Base-by-base conservation (phyloP, 2,888 invertebrate species). In the Ctenicera cuprea region DNA sequence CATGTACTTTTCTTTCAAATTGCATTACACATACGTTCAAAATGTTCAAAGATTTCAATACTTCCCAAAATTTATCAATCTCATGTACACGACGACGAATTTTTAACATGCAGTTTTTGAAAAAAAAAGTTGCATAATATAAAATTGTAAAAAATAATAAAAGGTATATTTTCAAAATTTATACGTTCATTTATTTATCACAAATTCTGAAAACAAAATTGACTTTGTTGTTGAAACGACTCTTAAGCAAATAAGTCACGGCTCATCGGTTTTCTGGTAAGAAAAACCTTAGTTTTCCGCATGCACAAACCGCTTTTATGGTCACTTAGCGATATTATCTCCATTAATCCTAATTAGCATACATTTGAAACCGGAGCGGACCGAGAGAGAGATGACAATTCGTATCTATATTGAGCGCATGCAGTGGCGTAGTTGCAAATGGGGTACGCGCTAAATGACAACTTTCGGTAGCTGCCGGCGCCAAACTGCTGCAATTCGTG, bases 391-490 rank as follows among this genome's bases (percentile, higher is more conserved):
- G 26, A 26, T 9, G 33, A 67, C 59, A 67, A 67, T 67, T 54
- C 38, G 57, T 45, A 30, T 45, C 38, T 37, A 41, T 41, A 67
- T 54, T 26, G 48, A 64, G 54, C 12, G 57, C 33, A 22, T 30
- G 16, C 61, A 68, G 68, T 68, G 61, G 59, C 59, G 61, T 61
- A 66, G 52, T n/a, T 7, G 20, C n/a, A 8, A 20, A 12, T 1
- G n/a, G n/a, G 45, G 57, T 30, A 30, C 54, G 12, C 18, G 20
- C 26, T 12, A 64, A 62, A 70, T 63, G 54, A 59, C 64, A 65
- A 50, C 38, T 59, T 64, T 57, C 54, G 63, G 62, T 71, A 54
- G 74, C 71, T 68, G 45, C 33, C 67, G 74, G 71, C 74, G 74
- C 73, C 73, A 69, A 54, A 43, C 41, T 33, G 16, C 43, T 50